Evolutionary conservation across 1,140 invertebrate genomes (phyloP).

Genomic region (Lucilia cuprina): DNA sequence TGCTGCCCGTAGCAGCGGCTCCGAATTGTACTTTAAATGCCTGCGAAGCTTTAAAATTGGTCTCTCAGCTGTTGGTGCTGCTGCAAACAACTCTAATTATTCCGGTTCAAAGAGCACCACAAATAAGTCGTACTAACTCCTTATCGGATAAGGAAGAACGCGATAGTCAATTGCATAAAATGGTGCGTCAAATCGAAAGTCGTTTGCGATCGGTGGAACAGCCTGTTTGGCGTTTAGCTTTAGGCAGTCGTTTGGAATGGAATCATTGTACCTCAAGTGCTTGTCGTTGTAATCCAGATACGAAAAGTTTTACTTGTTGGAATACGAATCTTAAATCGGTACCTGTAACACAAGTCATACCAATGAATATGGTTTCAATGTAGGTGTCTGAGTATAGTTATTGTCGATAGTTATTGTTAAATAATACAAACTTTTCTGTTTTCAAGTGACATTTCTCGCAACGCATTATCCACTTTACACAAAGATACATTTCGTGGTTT

Average conservation of each 20-base stretch:
- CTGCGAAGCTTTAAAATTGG: conserved; percentile 52
- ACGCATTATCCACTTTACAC: conserved; percentile 74
- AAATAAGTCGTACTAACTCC: neutral
- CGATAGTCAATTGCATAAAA: conserved; percentile 46
- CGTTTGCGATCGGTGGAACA: conserved; percentile 77
- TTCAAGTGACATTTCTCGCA: conserved; percentile 77
- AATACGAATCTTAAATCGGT: conserved; percentile 70
- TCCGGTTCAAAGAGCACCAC: neutral
- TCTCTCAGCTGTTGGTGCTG: conserved; percentile 51
- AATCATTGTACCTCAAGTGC: conserved; percentile 73
- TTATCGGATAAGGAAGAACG: conserved; percentile 40
- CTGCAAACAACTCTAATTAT: conserved; percentile 40
- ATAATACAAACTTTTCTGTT: neutral
- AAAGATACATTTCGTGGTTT: conserved; percentile 77
- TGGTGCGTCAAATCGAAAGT: conserved; percentile 68
- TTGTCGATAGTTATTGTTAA: neutral
- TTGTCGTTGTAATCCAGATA: conserved; percentile 70
- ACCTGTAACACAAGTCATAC: conserved; percentile 73
- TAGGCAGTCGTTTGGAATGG: conserved; percentile 69
- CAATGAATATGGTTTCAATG: conserved; percentile 73
- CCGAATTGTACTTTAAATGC: conserved; percentile 49
- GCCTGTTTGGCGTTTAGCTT: conserved; percentile 75
- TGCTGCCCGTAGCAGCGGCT: conserved; percentile 46
- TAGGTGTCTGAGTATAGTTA: conserved; percentile 61
- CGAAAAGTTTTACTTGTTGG: conserved; percentile 77